phyloP scores from a whole-genome alignment of 2,797 vertebrate species.

The Morus bassanus region DNA sequence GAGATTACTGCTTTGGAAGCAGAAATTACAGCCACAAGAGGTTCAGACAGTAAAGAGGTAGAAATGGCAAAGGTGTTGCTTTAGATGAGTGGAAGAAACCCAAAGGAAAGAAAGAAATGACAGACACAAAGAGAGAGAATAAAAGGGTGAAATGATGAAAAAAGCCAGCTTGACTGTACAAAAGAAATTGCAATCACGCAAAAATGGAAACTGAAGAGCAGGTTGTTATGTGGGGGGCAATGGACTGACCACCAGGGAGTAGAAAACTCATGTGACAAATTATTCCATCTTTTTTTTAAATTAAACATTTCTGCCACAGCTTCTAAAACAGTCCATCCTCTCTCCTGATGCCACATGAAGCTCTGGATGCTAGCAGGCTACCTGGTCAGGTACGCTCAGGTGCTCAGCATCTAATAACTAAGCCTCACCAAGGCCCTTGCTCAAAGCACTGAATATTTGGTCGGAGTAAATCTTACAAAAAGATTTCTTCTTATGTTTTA shows the following conservation, averaged over 20 bases:
- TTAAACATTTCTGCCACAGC: background rate
- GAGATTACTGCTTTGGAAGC: background rate
- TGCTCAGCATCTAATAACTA: rapidly evolving
- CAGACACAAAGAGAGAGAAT: background rate
- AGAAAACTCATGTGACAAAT: background rate
- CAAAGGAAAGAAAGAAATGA: background rate
- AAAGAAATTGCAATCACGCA: background rate
- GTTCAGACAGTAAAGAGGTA: background rate
- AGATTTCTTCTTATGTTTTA: background rate
- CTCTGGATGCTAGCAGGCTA: background rate
- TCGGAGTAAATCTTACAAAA: rapidly evolving
- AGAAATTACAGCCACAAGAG: background rate
- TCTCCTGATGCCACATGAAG: background rate
- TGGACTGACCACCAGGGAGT: background rate
- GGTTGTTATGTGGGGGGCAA: background rate
- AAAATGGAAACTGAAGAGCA: background rate
- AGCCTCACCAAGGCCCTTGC: rapidly evolving
- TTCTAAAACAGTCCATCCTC: background rate
- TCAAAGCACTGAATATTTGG: background rate
- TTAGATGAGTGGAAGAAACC: background rate
- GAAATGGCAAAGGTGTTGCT: background rate
- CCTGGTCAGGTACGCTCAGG: rapidly evolving
- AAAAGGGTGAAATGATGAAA: background rate
- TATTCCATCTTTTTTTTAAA: background rate
- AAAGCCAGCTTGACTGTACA: background rate